Percentiles rank a stretch among this genome's conserved stretches.
phyloP scores from a whole-genome alignment of 2,888 invertebrate genomes.

The Pollenia griseotomentosa region DNA sequence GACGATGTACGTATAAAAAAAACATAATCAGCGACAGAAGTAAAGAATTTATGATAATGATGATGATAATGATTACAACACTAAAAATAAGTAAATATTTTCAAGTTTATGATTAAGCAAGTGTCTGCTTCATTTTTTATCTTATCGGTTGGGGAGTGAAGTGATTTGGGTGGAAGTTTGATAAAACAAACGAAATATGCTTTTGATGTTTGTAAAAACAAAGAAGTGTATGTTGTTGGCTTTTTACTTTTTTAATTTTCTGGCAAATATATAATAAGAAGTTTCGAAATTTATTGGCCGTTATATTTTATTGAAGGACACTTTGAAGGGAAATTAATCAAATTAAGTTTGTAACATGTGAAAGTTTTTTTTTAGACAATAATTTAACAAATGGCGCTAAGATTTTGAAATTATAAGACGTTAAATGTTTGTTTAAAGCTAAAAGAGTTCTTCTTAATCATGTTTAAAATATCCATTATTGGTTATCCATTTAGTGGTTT shows the following conservation, averaged over 20 bases:
- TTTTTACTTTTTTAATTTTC: conserved; percentile 3
- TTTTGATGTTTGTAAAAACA: not conserved
- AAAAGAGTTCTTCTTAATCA: too few relatives aligned
- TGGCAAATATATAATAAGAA: not conserved
- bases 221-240: conserved; percentile 9
- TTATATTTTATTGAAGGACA: conserved; percentile 23
- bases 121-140: not conserved
- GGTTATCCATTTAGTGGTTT: too few relatives aligned
- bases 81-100: conserved; percentile 15
- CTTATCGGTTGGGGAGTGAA: conserved; percentile 1
- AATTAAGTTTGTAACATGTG: not conserved
- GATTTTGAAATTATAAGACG: too few relatives aligned
- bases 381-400: too few relatives aligned
- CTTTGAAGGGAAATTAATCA: not conserved
- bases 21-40: not conserved
- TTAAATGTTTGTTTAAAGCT: too few relatives aligned
- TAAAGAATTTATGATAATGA: not conserved
- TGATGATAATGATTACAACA: not conserved
- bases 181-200: not conserved
- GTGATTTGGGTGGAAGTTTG: not conserved
- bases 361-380: not conserved
- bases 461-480: too few relatives aligned
- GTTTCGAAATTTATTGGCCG: conserved; percentile 4
- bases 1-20: not conserved
- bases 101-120: conserved; percentile 30